A percentile compares a stretch with the other conserved stretches of the same genome.
These are phyloP conservation scores for Drosophila ohnishii DNA, from an alignment of 1,140 invertebrate species.

Conservation along the genomic window DNA sequence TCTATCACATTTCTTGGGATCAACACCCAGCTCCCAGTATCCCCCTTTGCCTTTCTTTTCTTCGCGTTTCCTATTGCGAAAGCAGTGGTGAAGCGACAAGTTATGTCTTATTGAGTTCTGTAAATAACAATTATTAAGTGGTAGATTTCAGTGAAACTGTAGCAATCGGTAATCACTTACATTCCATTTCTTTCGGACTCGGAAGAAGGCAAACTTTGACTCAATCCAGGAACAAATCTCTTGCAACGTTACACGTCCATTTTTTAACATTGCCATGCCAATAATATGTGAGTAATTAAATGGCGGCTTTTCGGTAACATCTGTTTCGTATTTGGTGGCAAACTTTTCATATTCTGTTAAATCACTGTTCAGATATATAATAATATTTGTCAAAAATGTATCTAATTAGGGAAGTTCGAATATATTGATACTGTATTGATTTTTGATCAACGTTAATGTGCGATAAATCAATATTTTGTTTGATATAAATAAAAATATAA, in stretches of 20 bases:
- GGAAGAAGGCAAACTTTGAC: constrained; percentile 77
- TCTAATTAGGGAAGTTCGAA: not conserved
- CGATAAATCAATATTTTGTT: not conserved
- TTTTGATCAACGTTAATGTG: not conserved
- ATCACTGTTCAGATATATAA: constrained; percentile 44
- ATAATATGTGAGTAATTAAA: constrained; percentile 83
- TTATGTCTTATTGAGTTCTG: constrained; percentile 83
- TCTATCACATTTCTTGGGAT: constrained; percentile 74
- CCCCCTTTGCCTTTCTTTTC: constrained; percentile 80
- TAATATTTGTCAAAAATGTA: not conserved
- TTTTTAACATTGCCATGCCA: constrained; percentile 80
- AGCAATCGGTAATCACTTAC: constrained; percentile 50
- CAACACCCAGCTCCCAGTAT: constrained; percentile 80
- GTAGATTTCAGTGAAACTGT: not conserved
- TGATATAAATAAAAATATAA: too few species aligned
- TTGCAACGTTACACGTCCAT: constrained; percentile 76
- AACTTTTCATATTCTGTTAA: constrained; percentile 66
- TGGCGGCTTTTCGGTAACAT: constrained; percentile 72
- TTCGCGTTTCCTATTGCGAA: constrained; percentile 78
- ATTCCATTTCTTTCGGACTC: constrained; percentile 81
- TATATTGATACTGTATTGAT: not conserved
- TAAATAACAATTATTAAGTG: constrained; percentile 11
- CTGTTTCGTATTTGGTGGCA: constrained; percentile 64
- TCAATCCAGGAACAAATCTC: constrained; percentile 82
- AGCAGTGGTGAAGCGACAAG: constrained; percentile 79